Percentiles rank a stretch among this genome's conserved stretches.
Conservation (phyloP, 2,797 vertebrate genomes). For the Sitta carolinensis region DNA sequence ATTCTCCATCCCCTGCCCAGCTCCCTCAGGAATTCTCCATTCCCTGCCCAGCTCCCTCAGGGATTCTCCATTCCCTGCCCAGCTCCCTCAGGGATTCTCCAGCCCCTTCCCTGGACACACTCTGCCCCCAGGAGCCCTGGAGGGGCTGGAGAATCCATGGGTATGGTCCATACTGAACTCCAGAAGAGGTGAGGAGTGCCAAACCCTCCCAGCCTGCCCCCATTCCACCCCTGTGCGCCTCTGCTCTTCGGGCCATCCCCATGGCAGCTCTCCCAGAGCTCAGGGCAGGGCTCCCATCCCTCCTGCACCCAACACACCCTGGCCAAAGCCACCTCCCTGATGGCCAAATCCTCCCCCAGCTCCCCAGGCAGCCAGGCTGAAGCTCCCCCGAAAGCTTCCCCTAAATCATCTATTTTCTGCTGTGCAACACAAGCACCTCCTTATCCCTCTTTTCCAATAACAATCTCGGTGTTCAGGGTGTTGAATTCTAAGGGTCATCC, state of each 20-base stretch:
- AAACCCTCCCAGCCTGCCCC: accelerated
- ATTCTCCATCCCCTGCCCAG: neutral
- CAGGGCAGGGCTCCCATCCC: neutral
- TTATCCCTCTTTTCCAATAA: neutral
- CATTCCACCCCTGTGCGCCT: neutral
- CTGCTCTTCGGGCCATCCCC: neutral
- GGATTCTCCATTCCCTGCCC: neutral
- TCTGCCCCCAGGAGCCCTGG: neutral
- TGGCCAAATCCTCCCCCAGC: neutral
- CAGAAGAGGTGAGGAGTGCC: neutral
- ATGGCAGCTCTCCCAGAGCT: neutral
- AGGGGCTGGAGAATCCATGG: too few species aligned
- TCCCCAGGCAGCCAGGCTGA: neutral
- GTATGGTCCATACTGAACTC: too few species aligned
- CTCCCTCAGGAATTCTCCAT: too few species aligned
- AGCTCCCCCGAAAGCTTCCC: neutral
- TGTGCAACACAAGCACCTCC: neutral
- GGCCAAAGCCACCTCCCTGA: accelerated
- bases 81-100: neutral
- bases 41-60: neutral
- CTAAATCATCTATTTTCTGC: neutral
- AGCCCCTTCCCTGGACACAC: neutral
- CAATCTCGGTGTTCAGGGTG: accelerated
- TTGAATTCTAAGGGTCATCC: neutral
- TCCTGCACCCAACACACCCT: neutral